Percentiles rank a stretch among this genome's conserved stretches.
phyloP scores from a whole-genome alignment of 2,113 vertebrate species.

The Brachyhypopomus gauderio region DNA sequence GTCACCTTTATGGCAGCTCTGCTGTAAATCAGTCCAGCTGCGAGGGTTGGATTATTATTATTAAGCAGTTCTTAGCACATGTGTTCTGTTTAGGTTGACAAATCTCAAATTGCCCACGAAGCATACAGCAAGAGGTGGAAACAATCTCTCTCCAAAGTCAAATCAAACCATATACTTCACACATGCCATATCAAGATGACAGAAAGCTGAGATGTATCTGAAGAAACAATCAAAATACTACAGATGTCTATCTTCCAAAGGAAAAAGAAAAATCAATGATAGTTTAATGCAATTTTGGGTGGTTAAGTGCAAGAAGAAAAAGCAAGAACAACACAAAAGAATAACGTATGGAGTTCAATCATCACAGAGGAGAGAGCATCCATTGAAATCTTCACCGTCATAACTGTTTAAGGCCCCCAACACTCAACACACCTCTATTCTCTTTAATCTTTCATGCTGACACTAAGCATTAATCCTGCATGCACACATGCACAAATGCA shows the following conservation, averaged over 20 bases:
- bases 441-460: too few species aligned
- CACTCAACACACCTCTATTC: too few species aligned
- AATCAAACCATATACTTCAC: conserved; percentile 26
- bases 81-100: conserved; percentile 47
- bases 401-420: too few species aligned
- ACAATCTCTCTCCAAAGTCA: conserved; percentile 10
- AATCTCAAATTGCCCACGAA: conserved; percentile 8
- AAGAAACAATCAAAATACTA: neutral
- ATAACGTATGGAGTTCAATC: too few species aligned
- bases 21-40: conserved; percentile 29
- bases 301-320: too few species aligned
- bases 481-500: too few species aligned
- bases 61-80: conserved; percentile 60
- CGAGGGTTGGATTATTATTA: conserved; percentile 51
- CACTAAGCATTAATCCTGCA: too few species aligned
- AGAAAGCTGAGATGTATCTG: neutral
- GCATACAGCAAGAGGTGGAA: conserved; percentile 20
- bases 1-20: conserved; percentile 28
- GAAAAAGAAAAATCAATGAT: neutral
- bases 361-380: too few species aligned
- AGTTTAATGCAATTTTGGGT: too few species aligned
- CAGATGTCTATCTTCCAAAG: neutral
- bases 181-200: conserved; percentile 1
- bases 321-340: too few species aligned
- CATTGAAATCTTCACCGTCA: too few species aligned